A percentile compares a stretch with the other conserved stretches of the same genome.
Evolutionary conservation across 1,140 invertebrate genomes (phyloP).

Genomic region (roundworm (Caenorhabditis elegans)): WBcel235 BX284603.4:152501-153000

Average conservation of each 20-base stretch:
- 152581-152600: no score
- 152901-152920: background rate
- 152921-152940: background rate
- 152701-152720: background rate
- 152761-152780: background rate
- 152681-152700: background rate
- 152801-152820: background rate
- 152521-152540: no score
- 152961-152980: background rate
- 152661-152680: background rate
- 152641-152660: background rate
- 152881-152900: background rate
- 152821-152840: background rate
- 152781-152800: background rate
- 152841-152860: background rate
- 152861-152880: no score
- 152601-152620: background rate
- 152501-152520: no score
- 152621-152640: background rate
- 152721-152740: background rate
- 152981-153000: background rate
- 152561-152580: no score
- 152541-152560: no score
- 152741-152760: background rate
- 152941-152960: background rate